Base-by-base conservation (phyloP, 1,140 invertebrate genomes). In the Zaprionus taronus region DNA sequence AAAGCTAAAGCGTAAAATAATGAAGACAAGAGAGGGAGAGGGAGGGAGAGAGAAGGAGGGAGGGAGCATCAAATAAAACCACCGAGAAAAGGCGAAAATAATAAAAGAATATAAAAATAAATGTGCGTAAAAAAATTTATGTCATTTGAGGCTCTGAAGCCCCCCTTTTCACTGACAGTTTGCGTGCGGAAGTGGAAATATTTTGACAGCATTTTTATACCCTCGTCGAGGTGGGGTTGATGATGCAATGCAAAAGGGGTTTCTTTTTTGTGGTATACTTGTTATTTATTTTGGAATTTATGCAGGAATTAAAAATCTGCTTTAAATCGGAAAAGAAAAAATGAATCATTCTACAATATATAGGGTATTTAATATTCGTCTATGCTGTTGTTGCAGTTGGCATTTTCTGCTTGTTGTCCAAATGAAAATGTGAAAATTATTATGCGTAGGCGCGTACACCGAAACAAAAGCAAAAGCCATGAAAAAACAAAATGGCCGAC, bases 401-500 rank as follows among this genome's bases (percentile, higher is more conserved):
- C 24, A 61, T 62, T 62, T 62, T 62, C 22, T 62, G 58, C 20
- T 53, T 58, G 60, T 58, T 71, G 66, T 70, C 31, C 20, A 75
- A 83, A 81, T 80, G 78, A 78, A 91, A 69, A 73, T 65, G 55
- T 36, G 60, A 67, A 91, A 89, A 83, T 89, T 86, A 78, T 89
- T 89, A 89, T 89, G 84, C 84, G 84, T 90, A 79, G 84, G 84
- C 80, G 83, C 72, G 65, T 31, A 47, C 55, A 61, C 49, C 56
- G 49, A 61, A 81, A 72, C 58, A 66, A 76, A 76, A 72, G 61
- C 68, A 79, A 65, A 76, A 71, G 38, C 47, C 56, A 58, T 41
- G 47, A 60, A 77, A 76, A 89, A 83, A 83, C 87, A 91, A 91
- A 89, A 91, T 91, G 83, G 82, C 80, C 79, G 80, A 76, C 77